Evolutionary conservation across 2,113 vertebrate genomes (phyloP).

Genomic region (Corvus hawaiiensis): DNA sequence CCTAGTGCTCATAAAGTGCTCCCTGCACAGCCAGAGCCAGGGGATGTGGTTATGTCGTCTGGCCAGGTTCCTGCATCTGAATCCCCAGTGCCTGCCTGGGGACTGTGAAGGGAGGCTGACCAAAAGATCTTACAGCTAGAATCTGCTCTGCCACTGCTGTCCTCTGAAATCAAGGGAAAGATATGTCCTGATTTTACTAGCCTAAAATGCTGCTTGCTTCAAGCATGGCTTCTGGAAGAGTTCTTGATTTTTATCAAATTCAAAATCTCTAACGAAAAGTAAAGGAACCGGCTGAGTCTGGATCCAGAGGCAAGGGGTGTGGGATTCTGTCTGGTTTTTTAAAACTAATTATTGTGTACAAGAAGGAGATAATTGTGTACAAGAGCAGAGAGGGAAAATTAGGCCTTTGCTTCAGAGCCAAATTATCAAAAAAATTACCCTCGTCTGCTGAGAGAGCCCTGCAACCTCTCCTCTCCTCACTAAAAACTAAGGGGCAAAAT

Average conservation of each 20-base stretch:
- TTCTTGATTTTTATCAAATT: not conserved
- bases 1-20: not conserved
- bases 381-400: not conserved
- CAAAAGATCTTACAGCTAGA: not conserved
- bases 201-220: not conserved
- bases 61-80: not conserved
- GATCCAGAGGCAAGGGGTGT: not conserved
- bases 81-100: not conserved
- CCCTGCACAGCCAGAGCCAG: not conserved
- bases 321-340: not conserved
- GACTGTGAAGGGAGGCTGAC: not conserved
- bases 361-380: not conserved
- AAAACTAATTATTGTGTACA: not conserved
- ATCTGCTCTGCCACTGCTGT: not conserved
- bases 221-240: not conserved
- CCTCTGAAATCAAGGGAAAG: not conserved
- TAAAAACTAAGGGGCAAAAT: not conserved
- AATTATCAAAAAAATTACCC: not conserved
- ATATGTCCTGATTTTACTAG: not conserved
- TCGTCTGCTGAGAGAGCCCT: not conserved
- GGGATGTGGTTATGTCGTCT: not conserved
- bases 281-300: not conserved
- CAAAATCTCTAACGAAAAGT: not conserved
- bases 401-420: not conserved
- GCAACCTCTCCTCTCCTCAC: not conserved